A percentile compares a stretch with the other conserved stretches of the same genome.
These are phyloP conservation scores for Dolichoris vasculosae DNA, from an alignment of 1,140 invertebrate species.

Conservation along the genomic window DNA sequence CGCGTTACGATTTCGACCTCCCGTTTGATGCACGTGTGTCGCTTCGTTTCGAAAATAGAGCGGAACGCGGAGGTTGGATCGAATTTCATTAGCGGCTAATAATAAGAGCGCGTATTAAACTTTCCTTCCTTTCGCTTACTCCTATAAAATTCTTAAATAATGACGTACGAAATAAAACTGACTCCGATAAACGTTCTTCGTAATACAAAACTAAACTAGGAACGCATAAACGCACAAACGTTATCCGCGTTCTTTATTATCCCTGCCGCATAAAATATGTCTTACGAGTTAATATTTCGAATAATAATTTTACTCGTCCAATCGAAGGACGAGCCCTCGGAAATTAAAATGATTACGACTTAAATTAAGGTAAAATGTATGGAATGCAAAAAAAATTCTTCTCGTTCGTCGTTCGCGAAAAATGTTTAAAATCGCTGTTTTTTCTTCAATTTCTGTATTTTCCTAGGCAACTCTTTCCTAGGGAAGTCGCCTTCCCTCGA, in stretches of 20 bases:
- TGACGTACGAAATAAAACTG: neutral
- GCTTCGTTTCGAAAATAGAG: neutral
- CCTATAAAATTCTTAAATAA: neutral
- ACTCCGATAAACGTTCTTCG: neutral
- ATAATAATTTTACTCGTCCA: neutral
- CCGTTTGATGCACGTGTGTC: neutral
- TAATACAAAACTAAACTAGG: neutral
- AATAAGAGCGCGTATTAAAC: neutral
- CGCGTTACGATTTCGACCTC: neutral
- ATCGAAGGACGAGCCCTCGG: too few relatives aligned
- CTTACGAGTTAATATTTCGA: neutral
- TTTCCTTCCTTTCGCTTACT: neutral
- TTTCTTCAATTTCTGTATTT: too few relatives aligned
- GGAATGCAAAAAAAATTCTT: too few relatives aligned
- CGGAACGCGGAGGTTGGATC: neutral
- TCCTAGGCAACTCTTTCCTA: too few relatives aligned
- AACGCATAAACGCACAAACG: neutral
- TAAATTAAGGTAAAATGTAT: too few relatives aligned
- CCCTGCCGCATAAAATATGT: neutral
- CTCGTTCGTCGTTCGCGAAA: too few relatives aligned
- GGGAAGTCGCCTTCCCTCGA: too few relatives aligned
- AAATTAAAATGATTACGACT: too few relatives aligned
- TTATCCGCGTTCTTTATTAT: slow-evolving; percentile 7
- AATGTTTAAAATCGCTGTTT: too few relatives aligned
- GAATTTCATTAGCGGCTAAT: neutral